Conservation (phyloP, 1,140 invertebrate genomes). For the Drosophila kepulauana region DNA sequence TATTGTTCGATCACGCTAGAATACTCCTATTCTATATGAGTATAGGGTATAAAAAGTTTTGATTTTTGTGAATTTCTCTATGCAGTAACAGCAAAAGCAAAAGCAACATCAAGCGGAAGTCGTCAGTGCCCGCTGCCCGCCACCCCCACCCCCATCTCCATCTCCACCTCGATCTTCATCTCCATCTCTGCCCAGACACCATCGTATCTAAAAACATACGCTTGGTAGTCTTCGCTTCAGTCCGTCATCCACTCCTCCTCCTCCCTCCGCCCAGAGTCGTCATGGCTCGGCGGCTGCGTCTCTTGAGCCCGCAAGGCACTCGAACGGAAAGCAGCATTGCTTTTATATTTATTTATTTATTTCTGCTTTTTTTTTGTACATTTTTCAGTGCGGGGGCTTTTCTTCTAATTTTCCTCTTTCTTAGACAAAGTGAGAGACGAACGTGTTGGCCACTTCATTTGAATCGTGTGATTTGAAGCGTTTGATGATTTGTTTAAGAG, state of each 20-base stretch:
- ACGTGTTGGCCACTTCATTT: slow-evolving; percentile 58
- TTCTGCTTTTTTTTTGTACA: slow-evolving; percentile 1
- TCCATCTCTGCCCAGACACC: not conserved
- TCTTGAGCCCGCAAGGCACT: slow-evolving; percentile 51
- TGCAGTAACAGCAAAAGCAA: not conserved
- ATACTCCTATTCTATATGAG: too few relatives aligned
- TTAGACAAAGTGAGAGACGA: not conserved
- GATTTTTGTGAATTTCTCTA: slow-evolving; percentile 52
- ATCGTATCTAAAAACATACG: not conserved
- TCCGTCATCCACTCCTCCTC: not conserved
- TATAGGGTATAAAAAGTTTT: slow-evolving; percentile 10
- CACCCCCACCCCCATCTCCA: not conserved
- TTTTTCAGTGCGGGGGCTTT: slow-evolving; percentile 5
- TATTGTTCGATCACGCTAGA: too few relatives aligned
- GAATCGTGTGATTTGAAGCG: slow-evolving; percentile 66
- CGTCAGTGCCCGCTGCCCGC: slow-evolving; percentile 30
- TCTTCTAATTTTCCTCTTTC: slow-evolving; percentile 17
- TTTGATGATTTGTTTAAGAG: slow-evolving; percentile 72
- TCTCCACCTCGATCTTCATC: not conserved
- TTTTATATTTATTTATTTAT: slow-evolving; percentile 36
- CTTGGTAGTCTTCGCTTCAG: not conserved
- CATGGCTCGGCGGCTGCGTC: slow-evolving; percentile 64
- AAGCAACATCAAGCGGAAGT: slow-evolving; percentile 43
- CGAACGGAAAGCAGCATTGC: slow-evolving; percentile 65
- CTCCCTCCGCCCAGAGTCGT: slow-evolving; percentile 39